Evolutionary conservation across 1,140 invertebrate genomes (phyloP).

Genomic region (Drosophila navojoa): DNA sequence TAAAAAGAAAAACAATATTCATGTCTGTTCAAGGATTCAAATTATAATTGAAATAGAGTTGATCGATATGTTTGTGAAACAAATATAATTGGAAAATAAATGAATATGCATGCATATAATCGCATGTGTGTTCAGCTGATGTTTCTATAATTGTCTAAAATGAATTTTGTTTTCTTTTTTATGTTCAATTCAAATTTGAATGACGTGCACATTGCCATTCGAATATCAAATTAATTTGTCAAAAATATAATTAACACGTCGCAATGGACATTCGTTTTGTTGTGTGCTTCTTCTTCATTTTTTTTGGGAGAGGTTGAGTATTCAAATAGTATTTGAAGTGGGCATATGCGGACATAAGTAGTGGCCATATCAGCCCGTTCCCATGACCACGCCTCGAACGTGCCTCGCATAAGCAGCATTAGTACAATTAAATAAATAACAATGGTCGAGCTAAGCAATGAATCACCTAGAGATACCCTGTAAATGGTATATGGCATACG

Average conservation of each 20-base stretch:
- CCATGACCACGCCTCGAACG: constrained; percentile 24
- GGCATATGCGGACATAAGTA: background rate
- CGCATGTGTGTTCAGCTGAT: background rate
- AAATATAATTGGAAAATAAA: background rate
- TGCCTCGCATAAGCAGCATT: constrained; percentile 29
- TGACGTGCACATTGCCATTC: constrained; percentile 10
- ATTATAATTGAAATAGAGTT: too few relatives aligned
- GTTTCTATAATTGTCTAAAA: background rate
- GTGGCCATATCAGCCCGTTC: constrained; percentile 6
- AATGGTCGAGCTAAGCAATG: background rate
- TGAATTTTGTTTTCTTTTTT: constrained; percentile 17
- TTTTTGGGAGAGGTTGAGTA: background rate
- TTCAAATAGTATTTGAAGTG: background rate
- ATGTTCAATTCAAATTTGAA: constrained; percentile 37
- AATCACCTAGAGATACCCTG: background rate
- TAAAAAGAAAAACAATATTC: too few relatives aligned
- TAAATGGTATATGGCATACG: background rate
- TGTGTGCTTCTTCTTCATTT: background rate
- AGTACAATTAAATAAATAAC: constrained; percentile 21
- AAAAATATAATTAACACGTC: constrained; percentile 49
- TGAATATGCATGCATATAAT: background rate
- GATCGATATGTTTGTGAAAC: background rate
- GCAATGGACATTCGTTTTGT: constrained; percentile 1
- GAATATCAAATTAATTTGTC: constrained; percentile 46
- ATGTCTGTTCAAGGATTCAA: too few relatives aligned